Evolutionary conservation across 2,113 vertebrate genomes (phyloP).

Genomic region (Eulemur rufifrons): DNA sequence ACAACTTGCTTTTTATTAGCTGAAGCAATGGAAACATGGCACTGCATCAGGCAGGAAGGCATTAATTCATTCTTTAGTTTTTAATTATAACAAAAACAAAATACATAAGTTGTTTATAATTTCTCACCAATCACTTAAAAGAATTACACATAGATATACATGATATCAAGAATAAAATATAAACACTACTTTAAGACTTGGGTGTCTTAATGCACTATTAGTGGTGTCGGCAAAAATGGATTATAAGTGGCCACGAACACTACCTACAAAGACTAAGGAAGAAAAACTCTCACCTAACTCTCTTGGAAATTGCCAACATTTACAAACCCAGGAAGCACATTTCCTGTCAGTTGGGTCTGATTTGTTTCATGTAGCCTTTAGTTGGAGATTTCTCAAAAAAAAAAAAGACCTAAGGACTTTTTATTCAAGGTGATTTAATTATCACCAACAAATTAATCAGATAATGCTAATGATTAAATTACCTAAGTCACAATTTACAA

Average conservation of each 20-base stretch:
- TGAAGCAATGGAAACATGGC: neutral
- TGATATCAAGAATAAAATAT: neutral
- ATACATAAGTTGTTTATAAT: neutral
- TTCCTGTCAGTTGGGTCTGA: neutral
- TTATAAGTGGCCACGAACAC: neutral
- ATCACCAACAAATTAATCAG: neutral
- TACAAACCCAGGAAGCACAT: neutral
- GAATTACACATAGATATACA: neutral
- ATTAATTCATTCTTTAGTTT: neutral
- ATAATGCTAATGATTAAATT: neutral
- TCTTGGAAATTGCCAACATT: neutral
- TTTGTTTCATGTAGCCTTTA: neutral
- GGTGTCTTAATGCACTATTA: neutral
- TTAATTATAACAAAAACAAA: neutral
- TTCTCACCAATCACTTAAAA: conserved; percentile 18
- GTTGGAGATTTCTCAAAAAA: neutral
- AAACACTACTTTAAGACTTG: neutral
- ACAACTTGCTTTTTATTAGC: neutral
- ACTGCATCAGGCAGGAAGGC: neutral
- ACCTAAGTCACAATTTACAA: neutral
- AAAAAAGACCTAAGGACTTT: neutral
- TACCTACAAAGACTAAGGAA: neutral
- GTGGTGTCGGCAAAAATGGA: neutral
- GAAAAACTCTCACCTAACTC: neutral
- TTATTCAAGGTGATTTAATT: neutral